These are phyloP conservation scores for Drosophila incognita DNA, from an alignment of 2,888 invertebrate species.

Conservation along the genomic window DNA sequence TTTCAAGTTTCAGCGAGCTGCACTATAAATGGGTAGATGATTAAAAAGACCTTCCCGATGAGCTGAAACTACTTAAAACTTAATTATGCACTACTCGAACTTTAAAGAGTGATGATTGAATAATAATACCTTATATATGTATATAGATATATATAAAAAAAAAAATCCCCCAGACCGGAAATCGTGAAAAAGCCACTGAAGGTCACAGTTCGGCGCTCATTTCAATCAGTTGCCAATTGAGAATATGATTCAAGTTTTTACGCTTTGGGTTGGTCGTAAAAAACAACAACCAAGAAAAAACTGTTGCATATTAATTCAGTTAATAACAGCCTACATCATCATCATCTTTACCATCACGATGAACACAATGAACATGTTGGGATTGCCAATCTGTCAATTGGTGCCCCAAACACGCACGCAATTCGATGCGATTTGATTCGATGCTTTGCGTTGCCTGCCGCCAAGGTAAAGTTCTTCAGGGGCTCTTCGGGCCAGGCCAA, in stretches of 20 bases:
- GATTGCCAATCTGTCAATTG: slow-evolving; percentile 32
- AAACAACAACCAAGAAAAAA: slow-evolving; percentile 1
- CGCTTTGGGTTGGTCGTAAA: slow-evolving; percentile 33
- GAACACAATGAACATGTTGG: slow-evolving; percentile 1
- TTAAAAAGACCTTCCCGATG: slow-evolving; percentile 48
- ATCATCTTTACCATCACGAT: slow-evolving; percentile 39
- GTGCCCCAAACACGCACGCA: slow-evolving; percentile 43
- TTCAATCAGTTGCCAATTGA: slow-evolving; percentile 28
- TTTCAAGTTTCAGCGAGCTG: slow-evolving; percentile 26
- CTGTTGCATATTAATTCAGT: slow-evolving; percentile 68
- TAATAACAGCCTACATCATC: slow-evolving; percentile 64
- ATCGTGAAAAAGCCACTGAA: slow-evolving; percentile 47
- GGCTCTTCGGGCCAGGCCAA: slow-evolving; percentile 32
- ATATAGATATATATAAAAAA: neutral
- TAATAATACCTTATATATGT: slow-evolving; percentile 14
- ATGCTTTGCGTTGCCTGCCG: slow-evolving; percentile 2
- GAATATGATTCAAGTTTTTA: slow-evolving; percentile 42
- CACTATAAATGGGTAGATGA: slow-evolving; percentile 51
- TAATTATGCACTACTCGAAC: slow-evolving; percentile 66
- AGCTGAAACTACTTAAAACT: slow-evolving; percentile 37
- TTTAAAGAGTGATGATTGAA: slow-evolving; percentile 32
- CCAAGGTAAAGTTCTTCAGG: slow-evolving; percentile 43
- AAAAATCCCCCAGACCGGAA: slow-evolving; percentile 46
- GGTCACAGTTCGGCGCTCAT: slow-evolving; percentile 41
- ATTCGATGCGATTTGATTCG: neutral